Base-by-base conservation (phyloP, 2,888 invertebrate species). In the Autographa pulchrina region DNA sequence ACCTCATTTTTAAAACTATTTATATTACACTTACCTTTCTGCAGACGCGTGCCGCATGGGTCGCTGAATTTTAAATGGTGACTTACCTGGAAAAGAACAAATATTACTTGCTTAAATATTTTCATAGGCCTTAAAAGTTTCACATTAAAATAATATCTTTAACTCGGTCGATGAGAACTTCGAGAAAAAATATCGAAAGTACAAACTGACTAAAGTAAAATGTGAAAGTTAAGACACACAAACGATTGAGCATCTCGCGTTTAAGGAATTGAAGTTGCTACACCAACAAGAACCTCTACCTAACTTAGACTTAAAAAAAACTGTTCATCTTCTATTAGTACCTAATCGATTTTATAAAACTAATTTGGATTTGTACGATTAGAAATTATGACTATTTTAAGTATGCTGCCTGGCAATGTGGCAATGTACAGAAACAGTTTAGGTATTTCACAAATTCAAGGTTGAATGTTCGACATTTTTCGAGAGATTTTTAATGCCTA, bases 21-120 rank as follows among this genome's bases (percentile, higher is more conserved):
- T 74, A 4, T 9, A 9, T 13, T 70, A 68, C 54, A 1, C 79
- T 78, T 81, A 80, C 82, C 79, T 62, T 58, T 56, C 32, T 43
- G 9, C 13, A 0, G 20, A 43, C 18, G 11, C 48, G 48, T 16
- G 59, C 13, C 35, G 16, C 32, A 32, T 31, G 13, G 41, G 13
- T 31, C 13, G 25, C 48, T 48, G n/a, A 41, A 1, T 48, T 48
- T 48, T n/a, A 48, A 52, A 20, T 20, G 65, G 5, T 52, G 52
- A 74, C 80, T 81, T 81, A 81, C 80, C 80, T 81, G 71, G 9
- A 82, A 82, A 61, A 31, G 73, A 65, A 31, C 0, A n/a, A 56
- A 59, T 6, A 62, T 61, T 65, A 11, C 60, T 9, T 65, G 1
- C 8, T n/a, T 52, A 8, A 52, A 52, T 41, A 8, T 41, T 9